Evolutionary conservation across 2,113 vertebrate genomes (phyloP).

Genomic region (Phaetusa simplex): DNA sequence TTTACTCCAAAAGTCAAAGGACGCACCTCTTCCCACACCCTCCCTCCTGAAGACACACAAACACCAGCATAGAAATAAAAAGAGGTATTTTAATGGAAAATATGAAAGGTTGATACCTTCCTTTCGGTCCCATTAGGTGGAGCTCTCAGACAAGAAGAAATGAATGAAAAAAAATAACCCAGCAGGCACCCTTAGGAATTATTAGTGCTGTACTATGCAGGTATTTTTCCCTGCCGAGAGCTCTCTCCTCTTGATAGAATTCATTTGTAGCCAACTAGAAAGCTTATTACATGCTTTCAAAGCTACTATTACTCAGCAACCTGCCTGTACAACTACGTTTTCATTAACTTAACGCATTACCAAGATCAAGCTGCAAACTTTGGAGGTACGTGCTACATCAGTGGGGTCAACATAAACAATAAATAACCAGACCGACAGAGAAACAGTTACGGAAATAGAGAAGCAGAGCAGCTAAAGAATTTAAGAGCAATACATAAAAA

Average conservation of each 20-base stretch:
- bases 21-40: neutral
- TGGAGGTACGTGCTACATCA: neutral
- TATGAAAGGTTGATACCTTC: neutral
- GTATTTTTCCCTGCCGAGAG: neutral
- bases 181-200: neutral
- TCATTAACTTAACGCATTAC: neutral
- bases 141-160: constrained; percentile 50
- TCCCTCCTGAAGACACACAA: neutral
- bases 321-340: neutral
- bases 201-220: neutral
- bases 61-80: neutral
- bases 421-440: neutral
- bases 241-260: neutral
- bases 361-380: neutral
- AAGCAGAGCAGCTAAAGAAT: neutral
- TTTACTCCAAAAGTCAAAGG: neutral
- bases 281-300: neutral
- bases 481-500: neutral
- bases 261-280: neutral
- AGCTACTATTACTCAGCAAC: neutral
- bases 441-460: neutral
- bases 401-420: neutral
- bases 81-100: neutral
- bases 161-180: neutral
- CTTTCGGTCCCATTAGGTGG: constrained; percentile 55